Conservation (phyloP, 2,797 vertebrate genomes). For the Silurus lanzhouensis region DNA sequence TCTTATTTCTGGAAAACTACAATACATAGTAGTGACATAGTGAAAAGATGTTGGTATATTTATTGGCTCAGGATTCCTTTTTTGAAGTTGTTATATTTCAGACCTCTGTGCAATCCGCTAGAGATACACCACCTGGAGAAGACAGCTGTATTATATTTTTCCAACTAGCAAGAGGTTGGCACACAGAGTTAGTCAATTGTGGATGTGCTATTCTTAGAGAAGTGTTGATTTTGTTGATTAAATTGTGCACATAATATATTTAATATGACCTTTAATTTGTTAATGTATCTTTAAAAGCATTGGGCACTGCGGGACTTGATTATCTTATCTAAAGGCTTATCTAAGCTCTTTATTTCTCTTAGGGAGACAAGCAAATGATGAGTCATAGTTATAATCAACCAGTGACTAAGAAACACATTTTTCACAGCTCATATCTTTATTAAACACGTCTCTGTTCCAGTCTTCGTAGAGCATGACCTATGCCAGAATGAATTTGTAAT, state of each 20-base stretch:
- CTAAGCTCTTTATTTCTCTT: slow-evolving; percentile 27
- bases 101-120: slow-evolving; percentile 36
- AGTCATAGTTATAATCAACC: slow-evolving; percentile 40
- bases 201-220: slow-evolving; percentile 1
- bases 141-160: background rate
- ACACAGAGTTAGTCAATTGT: slow-evolving; percentile 4
- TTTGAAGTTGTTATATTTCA: slow-evolving; percentile 32
- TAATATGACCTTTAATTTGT: background rate
- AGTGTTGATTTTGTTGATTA: slow-evolving; percentile 28
- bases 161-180: background rate
- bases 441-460: slow-evolving; percentile 17
- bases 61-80: background rate
- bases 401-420: slow-evolving; percentile 40
- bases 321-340: slow-evolving; percentile 23
- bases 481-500: background rate
- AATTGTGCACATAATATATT: background rate
- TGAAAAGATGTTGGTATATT: background rate
- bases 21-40: background rate
- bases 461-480: background rate
- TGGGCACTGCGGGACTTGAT: background rate
- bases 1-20: background rate
- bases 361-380: slow-evolving; percentile 19
- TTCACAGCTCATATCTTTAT: slow-evolving; percentile 26
- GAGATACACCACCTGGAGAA: slow-evolving; percentile 22
- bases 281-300: slow-evolving; percentile 1